phyloP scores from a whole-genome alignment of 2,113 vertebrate genomes.

The Amblyopsis rosae region DNA sequence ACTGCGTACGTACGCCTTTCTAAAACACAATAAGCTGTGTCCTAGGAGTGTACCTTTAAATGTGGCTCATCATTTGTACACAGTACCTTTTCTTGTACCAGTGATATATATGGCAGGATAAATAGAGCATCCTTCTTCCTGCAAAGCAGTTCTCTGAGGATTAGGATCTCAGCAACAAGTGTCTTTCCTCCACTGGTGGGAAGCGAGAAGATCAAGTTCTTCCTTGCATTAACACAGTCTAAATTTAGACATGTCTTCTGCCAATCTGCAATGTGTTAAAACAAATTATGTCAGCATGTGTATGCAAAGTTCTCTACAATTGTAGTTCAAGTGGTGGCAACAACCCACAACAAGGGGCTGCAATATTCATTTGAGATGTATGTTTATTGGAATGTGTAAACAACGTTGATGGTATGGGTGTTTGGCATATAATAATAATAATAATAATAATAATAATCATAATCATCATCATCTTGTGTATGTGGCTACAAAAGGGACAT shows the following conservation, averaged over 20 bases:
- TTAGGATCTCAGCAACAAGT: conserved; percentile 93
- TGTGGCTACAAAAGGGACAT: neutral
- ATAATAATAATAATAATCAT: too few relatives aligned
- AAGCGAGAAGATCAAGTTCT: conserved; percentile 93
- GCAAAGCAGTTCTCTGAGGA: conserved; percentile 91
- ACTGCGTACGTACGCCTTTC: neutral
- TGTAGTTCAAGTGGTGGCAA: neutral
- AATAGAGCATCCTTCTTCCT: conserved; percentile 88
- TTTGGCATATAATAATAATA: neutral
- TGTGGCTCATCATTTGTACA: neutral
- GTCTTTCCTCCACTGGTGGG: conserved; percentile 97
- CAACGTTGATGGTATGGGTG: neutral
- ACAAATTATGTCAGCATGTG: neutral
- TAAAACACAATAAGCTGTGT: too few relatives aligned
- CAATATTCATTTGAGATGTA: neutral
- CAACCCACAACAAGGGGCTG: neutral
- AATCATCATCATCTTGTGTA: neutral
- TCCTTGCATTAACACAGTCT: conserved; percentile 84
- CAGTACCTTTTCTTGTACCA: conserved; percentile 96
- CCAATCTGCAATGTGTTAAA: conserved; percentile 81
- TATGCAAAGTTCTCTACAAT: neutral
- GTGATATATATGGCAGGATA: conserved; percentile 91
- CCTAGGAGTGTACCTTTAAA: neutral
- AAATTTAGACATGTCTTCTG: conserved; percentile 91
- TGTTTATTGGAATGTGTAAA: neutral